These are phyloP conservation scores for Stegostoma tigrinum DNA, from an alignment of 2,113 vertebrate genomes.

Conservation along the genomic window DNA sequence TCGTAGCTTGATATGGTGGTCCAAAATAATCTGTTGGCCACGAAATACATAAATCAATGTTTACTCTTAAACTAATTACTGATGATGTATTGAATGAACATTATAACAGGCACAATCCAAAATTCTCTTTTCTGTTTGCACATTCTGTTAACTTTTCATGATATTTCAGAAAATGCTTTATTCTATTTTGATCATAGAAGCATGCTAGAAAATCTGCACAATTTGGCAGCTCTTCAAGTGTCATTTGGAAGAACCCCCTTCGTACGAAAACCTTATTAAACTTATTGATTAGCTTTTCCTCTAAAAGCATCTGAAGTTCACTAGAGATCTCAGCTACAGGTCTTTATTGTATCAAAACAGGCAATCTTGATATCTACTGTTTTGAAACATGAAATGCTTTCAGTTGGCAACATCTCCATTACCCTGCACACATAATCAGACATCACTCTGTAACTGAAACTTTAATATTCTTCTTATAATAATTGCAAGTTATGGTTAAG, in stretches of 20 bases:
- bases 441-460: not conserved
- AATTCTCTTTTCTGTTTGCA: not conserved
- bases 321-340: not conserved
- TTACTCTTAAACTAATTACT: not conserved
- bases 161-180: not conserved
- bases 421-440: not conserved
- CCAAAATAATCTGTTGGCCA: not conserved
- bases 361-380: not conserved
- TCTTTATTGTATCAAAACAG: not conserved
- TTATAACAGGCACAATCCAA: not conserved
- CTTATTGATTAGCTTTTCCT: not conserved
- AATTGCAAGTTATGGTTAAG: not conserved
- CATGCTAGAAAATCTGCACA: not conserved
- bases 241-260: not conserved
- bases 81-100: not conserved
- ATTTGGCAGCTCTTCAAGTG: not conserved
- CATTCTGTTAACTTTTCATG: not conserved
- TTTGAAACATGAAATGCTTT: not conserved
- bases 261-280: not conserved
- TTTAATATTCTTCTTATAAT: not conserved
- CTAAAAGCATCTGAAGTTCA: too few species aligned
- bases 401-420: not conserved
- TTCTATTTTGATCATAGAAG: not conserved
- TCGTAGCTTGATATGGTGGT: not conserved
- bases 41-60: not conserved